Conservation (phyloP, 2,888 invertebrate species). For the Scaptomyza tumidula region DNA sequence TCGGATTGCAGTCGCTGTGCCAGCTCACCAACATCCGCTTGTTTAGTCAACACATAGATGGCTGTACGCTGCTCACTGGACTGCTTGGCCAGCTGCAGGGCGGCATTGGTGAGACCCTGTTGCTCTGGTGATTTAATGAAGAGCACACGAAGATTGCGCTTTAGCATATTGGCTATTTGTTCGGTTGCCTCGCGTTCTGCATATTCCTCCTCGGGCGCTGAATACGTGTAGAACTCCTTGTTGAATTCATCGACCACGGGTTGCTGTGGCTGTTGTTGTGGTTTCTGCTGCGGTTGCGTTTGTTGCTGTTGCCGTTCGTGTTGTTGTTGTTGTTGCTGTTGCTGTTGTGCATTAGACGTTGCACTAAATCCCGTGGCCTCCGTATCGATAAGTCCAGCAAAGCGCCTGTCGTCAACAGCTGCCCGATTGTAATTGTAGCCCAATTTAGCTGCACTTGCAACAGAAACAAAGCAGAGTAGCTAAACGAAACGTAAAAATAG, state of each 20-base stretch:
- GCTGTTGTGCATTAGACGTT: conserved; percentile 24
- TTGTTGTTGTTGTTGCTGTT: conserved; percentile 25
- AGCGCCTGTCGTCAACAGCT: conserved; percentile 52
- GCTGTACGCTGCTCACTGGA: conserved; percentile 79
- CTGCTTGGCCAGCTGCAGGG: conserved; percentile 75
- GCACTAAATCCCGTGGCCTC: conserved; percentile 70
- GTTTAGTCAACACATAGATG: conserved; percentile 80
- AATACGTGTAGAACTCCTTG: conserved; percentile 79
- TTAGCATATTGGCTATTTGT: conserved; percentile 65
- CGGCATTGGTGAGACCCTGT: conserved; percentile 72
- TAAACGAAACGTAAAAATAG: conserved; percentile 13
- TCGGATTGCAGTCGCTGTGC: conserved; percentile 70
- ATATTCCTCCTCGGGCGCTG: conserved; percentile 81
- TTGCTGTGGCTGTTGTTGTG: conserved; percentile 27
- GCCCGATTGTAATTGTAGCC: conserved; percentile 70
- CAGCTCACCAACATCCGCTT: conserved; percentile 71
- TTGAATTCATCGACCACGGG: conserved; percentile 64
- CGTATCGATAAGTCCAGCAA: conserved; percentile 62
- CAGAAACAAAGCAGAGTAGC: conserved; percentile 64
- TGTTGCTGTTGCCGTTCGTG: conserved; percentile 21
- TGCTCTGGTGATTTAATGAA: conserved; percentile 82
- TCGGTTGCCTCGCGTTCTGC: conserved; percentile 61
- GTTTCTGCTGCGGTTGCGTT: conserved; percentile 23
- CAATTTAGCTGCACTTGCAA: conserved; percentile 59
- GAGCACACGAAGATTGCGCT: conserved; percentile 79